phyloP scores from a whole-genome alignment of 2,797 vertebrate genomes.

The Enteromius treurensis region DNA sequence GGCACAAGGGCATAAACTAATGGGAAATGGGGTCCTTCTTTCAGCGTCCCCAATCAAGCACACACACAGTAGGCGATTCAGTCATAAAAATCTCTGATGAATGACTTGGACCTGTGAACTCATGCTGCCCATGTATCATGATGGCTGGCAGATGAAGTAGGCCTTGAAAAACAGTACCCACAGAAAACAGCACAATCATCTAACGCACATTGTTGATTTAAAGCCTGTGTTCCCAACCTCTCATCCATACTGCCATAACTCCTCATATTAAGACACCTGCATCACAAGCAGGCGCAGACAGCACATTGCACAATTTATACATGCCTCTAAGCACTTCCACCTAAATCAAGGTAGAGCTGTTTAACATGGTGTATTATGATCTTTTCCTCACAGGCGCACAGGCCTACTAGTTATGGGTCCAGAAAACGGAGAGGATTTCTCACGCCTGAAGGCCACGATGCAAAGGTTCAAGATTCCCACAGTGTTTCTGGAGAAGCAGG shows the following conservation, averaged over 20 bases:
- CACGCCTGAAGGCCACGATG: constrained; percentile 69
- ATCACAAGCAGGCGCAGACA: neutral
- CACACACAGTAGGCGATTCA: constrained; percentile 45
- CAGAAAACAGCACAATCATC: constrained; percentile 55
- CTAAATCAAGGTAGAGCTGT: constrained; percentile 15
- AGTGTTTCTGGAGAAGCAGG: constrained; percentile 64
- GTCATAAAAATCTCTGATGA: constrained; percentile 65
- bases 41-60: constrained; percentile 28
- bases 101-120: constrained; percentile 57
- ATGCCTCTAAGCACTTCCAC: neutral
- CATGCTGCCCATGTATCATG: constrained; percentile 60
- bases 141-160: constrained; percentile 65
- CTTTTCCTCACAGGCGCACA: constrained; percentile 75
- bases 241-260: constrained; percentile 48
- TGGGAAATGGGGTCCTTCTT: neutral
- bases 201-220: constrained; percentile 64
- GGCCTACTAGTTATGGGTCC: constrained; percentile 84
- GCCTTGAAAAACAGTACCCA: constrained; percentile 65
- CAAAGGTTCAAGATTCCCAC: constrained; percentile 69
- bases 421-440: constrained; percentile 68
- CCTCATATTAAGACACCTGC: constrained; percentile 29
- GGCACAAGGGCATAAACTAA: constrained; percentile 3
- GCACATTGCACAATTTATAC: constrained; percentile 21
- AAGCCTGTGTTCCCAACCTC: constrained; percentile 56
- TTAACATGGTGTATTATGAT: constrained; percentile 18